Evolutionary conservation across 2,797 vertebrate species (phyloP), one percentile per base, ranked within the genome.

Genomic region (Dendrocincla fuliginosa): DNA sequence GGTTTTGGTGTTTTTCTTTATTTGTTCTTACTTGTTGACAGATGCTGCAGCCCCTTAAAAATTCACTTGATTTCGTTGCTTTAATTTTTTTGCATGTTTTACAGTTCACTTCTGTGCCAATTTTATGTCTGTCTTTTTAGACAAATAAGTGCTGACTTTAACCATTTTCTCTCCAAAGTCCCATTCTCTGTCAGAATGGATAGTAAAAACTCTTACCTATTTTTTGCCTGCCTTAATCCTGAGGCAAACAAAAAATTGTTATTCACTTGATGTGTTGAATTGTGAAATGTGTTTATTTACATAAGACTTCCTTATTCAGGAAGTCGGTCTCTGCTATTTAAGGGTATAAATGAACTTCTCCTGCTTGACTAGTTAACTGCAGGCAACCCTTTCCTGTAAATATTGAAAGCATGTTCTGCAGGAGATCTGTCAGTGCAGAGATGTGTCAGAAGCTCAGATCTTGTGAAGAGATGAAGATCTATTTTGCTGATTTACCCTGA

Each of bases 211-310:
- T 83, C 47, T 79, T 90, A 64, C 59, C 77, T 89, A 18, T 22
- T 74, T 92, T 75, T 67, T 90, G 60, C 77, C 18, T 86, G 37
- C 24, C 70, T 37, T 76, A 27, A 56, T 67, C 47, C 33, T 35
- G 35, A 84, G 76, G 55, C 59, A 93, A 81, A 92, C 65, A 73
- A 84, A 84, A 88, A 22, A 27, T 90, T 76, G 42, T 49, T 90
- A 53, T 94, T 93, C 63, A 10, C 44, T 75, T 1, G 0, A 14
- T 88, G n/a, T 52, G 63, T 70, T 88, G 94, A 93, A 86, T 91
- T 94, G 87, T 90, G 91, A 95, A 96, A 96, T 74, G 55, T 76
- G 69, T 95, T 94, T 94, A 52, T 96, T 95, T 95, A 91, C 63
- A 35, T 83, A 79, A 91, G 89, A 78, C 87, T 94, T 96, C 87